A percentile compares a stretch with the other conserved stretches of the same genome.
Conservation (phyloP, 2,888 invertebrate genomes). For the Tupiocoris notatus region DNA sequence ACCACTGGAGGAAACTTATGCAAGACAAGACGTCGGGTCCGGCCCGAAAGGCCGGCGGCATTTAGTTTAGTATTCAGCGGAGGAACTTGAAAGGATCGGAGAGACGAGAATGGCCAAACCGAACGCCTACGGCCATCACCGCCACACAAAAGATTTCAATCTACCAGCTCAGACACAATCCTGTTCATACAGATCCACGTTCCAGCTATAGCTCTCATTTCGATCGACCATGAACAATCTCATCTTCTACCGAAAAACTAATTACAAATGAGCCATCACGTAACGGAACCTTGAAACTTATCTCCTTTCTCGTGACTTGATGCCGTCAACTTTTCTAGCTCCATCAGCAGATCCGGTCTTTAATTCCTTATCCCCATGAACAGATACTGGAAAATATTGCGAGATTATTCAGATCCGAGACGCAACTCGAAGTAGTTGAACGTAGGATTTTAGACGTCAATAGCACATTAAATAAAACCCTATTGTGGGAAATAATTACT, state of each 20-base stretch:
- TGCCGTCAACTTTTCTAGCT: too few species aligned
- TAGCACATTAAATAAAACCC: too few species aligned
- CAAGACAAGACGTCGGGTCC: background rate
- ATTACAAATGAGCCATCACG: background rate
- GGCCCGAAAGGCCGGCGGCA: background rate
- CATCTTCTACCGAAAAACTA: background rate
- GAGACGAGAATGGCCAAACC: background rate
- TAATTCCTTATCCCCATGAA: too few species aligned
- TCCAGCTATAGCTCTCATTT: background rate
- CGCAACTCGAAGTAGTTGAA: too few species aligned
- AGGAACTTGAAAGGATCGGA: background rate
- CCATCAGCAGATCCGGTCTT: too few species aligned
- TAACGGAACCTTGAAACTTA: background rate
- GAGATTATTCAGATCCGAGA: too few species aligned
- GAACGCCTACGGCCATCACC: background rate
- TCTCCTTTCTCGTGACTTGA: background rate
- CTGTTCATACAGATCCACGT: background rate
- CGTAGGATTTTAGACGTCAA: too few species aligned
- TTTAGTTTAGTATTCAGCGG: background rate
- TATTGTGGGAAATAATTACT: too few species aligned
- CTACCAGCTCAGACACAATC: background rate
- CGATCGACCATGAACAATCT: background rate
- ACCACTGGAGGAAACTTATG: background rate
- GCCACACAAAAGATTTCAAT: background rate
- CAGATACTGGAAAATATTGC: too few species aligned